Evolutionary conservation across 2,888 invertebrate genomes (phyloP), one percentile per base, ranked within the genome.

Genomic region (Holacanthella duospinosa): DNA sequence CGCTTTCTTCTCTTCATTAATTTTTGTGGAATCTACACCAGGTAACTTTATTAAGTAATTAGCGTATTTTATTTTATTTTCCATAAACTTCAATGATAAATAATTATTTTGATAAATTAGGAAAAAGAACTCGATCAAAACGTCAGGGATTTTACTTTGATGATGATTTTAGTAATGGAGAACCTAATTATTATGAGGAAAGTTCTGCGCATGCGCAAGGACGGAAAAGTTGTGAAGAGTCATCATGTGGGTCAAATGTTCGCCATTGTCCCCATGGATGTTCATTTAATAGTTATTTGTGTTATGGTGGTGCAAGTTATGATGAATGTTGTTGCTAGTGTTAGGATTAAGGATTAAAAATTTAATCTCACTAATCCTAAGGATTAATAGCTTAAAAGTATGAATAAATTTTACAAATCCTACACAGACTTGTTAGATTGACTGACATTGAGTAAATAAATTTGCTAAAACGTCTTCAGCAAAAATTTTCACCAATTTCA

Each of bases 261-360:
- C 48, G 48, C 19, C 48, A 48, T 21, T 48, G 48, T 21, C 48
- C 48, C 21, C 48, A 48, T 48, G 48, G 48, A 9, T 48, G 48
- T 21, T 4, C 6, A 16, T 48, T 48, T 21, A 48, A 48, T 48
- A n/a, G 19, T 21, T 48, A 48, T 21, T 21, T 48, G 48, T 48
- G 48, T 48, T 4, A 21, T 9, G 48, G 48, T 48, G 48, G 48
- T 9, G 48, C 48, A 9, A 48, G 48, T 21, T 48, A 48, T 21
- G 48, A 48, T 48, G 48, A 48, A 21, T 48, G 48, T 21, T 48
- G 48, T 44, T 21, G 25, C 43, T 59, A 44, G 43, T n/a, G n/a
- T n/a, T n/a, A n/a, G n/a, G n/a, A n/a, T n/a, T n/a, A n/a, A n/a
- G n/a, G n/a, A n/a, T n/a, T n/a, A n/a, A n/a, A n/a, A n/a, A n/a